Percentiles rank a stretch among this genome's conserved stretches.
phyloP scores from a whole-genome alignment of 2,113 vertebrate genomes.

The Sterna hirundo region DNA sequence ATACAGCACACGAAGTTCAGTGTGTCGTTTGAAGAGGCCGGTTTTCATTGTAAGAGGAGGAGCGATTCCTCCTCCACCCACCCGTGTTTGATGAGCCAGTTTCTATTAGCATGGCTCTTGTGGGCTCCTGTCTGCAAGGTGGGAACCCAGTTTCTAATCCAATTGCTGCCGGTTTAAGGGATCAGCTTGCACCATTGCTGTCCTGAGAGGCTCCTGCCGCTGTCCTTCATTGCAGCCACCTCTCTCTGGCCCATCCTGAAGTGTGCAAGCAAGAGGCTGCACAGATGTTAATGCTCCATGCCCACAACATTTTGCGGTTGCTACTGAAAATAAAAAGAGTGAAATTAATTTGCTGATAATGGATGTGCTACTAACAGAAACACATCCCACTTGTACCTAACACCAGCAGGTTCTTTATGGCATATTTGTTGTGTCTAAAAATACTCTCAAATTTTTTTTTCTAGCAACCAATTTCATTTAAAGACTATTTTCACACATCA shows the following conservation, averaged over 20 bases:
- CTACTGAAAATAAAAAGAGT: conserved; percentile 10
- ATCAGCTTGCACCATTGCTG: not conserved
- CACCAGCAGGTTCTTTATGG: not conserved
- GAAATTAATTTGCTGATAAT: conserved; percentile 42
- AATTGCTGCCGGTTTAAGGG: accelerated
- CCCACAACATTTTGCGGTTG: not conserved
- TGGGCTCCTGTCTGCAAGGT: not conserved
- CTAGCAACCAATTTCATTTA: conserved; percentile 15
- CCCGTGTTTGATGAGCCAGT: not conserved
- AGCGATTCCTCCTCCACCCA: not conserved
- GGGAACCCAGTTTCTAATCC: not conserved
- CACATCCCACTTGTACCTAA: not conserved
- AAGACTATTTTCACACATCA: conserved; percentile 6
- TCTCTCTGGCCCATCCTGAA: not conserved
- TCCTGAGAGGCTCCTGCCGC: not conserved
- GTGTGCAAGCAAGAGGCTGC: not conserved
- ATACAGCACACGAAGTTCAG: not conserved
- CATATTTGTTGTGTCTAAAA: conserved; percentile 1
- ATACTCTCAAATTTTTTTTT: not conserved
- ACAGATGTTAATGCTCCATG: not conserved
- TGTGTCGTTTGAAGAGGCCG: not conserved
- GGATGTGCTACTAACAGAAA: not conserved
- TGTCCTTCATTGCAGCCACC: not conserved
- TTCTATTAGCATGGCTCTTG: not conserved
- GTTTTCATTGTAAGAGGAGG: not conserved